Base-by-base conservation (phyloP, 2,113 vertebrate species). In the Grallaria varia region DNA sequence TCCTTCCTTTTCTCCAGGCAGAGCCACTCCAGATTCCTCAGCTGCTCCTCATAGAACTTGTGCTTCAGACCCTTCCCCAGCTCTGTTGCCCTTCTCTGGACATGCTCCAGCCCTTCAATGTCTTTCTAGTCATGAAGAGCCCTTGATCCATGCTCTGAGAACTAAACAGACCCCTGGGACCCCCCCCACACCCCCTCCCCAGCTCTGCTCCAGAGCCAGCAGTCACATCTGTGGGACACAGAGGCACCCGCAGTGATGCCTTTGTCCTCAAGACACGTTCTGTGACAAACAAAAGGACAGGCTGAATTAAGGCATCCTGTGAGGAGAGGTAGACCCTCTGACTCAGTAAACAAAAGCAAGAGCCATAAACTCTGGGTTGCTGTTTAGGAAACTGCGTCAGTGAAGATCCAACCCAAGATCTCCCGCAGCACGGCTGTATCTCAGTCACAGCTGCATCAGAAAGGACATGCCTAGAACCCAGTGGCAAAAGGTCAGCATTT, bases 101-200 rank as follows among this genome's bases (percentile, higher is more conserved):
- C 37, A 37, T 9, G 13, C 14, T 42, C 50, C 67, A 73, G 28
- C 8, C 8, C 23, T 37, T 52, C 68, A 14, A 7, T 45, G 27
- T 17, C 52, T 37, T 59, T 45, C 8, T 7, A 5, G 10, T 9
- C 52, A 44, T 28, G 58, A 44, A 42, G 30, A 87, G 40, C 6
- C 33, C 28, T 28, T 15, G 28, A 42, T 20, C 30, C 37, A 31
- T 10, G 2, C 10, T 21, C 19, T 2, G 12, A 52, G 37, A 64
- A n/a, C 15, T 1, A 11, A 33, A 39, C 0, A 33, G 17, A 8
- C 2, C 7, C 18, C 71, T 23, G 30, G 37, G 4, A 10, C 9
- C 4, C 22, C 21, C 3, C 9, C 5, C n/a, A 20, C 20, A 8
- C 4, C 22, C 21, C 3, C 9, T 4, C n/a, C 22, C 20, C 8